A percentile compares a stretch with the other conserved stretches of the same genome.
Conservation (phyloP, 2,113 vertebrate species). For the Carassius auratus region DNA sequence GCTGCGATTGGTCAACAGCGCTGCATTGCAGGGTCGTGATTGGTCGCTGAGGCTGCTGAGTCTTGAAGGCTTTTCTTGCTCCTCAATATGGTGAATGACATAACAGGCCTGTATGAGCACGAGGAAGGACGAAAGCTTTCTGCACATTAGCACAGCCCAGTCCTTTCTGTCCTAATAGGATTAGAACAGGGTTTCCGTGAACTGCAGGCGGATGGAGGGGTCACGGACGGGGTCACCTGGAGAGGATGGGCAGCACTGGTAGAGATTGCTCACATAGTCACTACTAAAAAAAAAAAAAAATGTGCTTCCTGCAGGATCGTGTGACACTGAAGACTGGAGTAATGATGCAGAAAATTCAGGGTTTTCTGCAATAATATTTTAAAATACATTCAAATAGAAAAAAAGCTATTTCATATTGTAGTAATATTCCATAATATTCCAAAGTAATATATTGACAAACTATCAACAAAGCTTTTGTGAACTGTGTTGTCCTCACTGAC, state of each 20-base stretch:
- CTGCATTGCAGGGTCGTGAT: neutral
- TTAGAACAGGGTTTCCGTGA: constrained; percentile 62
- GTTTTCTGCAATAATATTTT: too few species aligned
- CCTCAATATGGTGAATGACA: constrained; percentile 56
- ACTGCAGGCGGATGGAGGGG: constrained; percentile 44
- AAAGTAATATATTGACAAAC: neutral
- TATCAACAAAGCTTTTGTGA: neutral
- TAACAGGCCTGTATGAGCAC: constrained; percentile 61
- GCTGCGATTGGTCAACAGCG: neutral
- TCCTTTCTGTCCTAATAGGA: constrained; percentile 65
- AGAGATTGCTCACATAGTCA: neutral
- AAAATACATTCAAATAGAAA: too few species aligned
- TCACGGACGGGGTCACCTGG: constrained; percentile 23
- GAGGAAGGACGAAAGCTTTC: constrained; percentile 55
- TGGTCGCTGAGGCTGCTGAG: constrained; percentile 1
- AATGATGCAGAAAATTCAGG: too few species aligned
- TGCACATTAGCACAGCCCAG: constrained; percentile 38
- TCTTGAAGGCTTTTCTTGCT: constrained; percentile 60
- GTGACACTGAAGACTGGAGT: too few species aligned
- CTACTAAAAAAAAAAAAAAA: neutral
- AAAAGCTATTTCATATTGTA: too few species aligned
- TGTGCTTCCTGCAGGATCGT: too few species aligned
- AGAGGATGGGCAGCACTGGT: neutral
- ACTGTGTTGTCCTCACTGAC: neutral
- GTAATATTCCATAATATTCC: too few species aligned